Evolutionary conservation across 2,888 invertebrate species (phyloP), one percentile per base, ranked within the genome.

Genomic region (Boloria euphrosyne): DNA sequence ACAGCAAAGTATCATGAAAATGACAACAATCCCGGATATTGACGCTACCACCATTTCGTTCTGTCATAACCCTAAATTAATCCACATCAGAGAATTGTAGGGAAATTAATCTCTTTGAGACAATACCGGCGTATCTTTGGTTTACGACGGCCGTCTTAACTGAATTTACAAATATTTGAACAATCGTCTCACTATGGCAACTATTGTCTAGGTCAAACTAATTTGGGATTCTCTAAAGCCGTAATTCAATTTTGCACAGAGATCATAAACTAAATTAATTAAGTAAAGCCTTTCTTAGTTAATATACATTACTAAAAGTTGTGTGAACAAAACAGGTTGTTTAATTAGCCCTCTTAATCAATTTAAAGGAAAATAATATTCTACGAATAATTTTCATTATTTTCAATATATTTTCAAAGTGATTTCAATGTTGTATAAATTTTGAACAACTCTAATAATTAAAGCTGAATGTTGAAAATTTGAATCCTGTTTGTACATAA

Each of bases 201-300:
- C 84, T 81, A 87, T 89, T 90, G 90, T 90, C 85, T 85, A 87
- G 88, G 88, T 88, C 87, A 84, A 90, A 89, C 89, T 89, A 89
- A 90, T 89, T 84, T 83, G 82, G 79, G 77, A 79, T 81, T 79
- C 82, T 78, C 80, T 77, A 75, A 78, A 80, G 77, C 79, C 80
- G 83, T 87, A 86, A 89, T 89, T 87, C 84, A 85, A 88, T 89
- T 88, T 85, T 80, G 78, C 83, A 83, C 85, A 83, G 78, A 82
- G 81, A 83, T 79, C 82, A 84, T 79, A 82, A 80, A 78, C 79
- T 81, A 78, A 81, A 82, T 79, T 78, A 77, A 82, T 80, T 79
- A 78, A 77, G 76, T 78, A 78, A 79, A 77, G 78, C 77, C 76
- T 78, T 80, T 81, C 80, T 81, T 81, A 80, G 80, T 49, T 14